Percentiles rank a stretch among this genome's conserved stretches.
phyloP scores from a whole-genome alignment of 2,797 vertebrate genomes.

The Pachyuromys duprasi region DNA sequence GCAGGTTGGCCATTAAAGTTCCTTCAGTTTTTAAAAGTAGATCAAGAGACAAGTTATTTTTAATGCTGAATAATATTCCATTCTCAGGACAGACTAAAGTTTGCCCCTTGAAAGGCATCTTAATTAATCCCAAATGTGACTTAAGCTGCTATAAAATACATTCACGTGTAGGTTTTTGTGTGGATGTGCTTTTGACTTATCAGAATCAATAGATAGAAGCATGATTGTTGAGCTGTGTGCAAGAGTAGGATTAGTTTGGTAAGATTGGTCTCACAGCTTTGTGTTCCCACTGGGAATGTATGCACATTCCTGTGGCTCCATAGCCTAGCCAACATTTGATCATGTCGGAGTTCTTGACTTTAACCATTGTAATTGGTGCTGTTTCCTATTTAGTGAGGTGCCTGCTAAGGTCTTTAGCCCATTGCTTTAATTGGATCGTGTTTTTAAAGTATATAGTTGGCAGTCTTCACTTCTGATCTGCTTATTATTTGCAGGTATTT shows the following conservation, averaged over 20 bases:
- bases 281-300: background rate
- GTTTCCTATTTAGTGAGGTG: background rate
- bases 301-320: background rate
- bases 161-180: no score
- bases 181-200: background rate
- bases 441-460: background rate
- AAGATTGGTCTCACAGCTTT: background rate
- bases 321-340: background rate
- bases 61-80: background rate
- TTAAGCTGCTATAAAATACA: background rate
- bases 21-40: background rate
- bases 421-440: background rate
- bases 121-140: background rate
- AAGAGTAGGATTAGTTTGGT: background rate
- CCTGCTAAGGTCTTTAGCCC: background rate
- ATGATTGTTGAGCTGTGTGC: background rate
- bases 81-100: background rate
- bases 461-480: background rate
- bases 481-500: background rate
- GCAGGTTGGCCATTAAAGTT: background rate
- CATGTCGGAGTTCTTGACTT: background rate
- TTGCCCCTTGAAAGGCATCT: background rate
- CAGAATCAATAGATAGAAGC: background rate
- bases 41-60: background rate
- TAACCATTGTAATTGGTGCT: no score